Evolutionary conservation across 2,888 invertebrate species (phyloP), one percentile per base, ranked within the genome.

Genomic region (Listrodromus nycthemerus): DNA sequence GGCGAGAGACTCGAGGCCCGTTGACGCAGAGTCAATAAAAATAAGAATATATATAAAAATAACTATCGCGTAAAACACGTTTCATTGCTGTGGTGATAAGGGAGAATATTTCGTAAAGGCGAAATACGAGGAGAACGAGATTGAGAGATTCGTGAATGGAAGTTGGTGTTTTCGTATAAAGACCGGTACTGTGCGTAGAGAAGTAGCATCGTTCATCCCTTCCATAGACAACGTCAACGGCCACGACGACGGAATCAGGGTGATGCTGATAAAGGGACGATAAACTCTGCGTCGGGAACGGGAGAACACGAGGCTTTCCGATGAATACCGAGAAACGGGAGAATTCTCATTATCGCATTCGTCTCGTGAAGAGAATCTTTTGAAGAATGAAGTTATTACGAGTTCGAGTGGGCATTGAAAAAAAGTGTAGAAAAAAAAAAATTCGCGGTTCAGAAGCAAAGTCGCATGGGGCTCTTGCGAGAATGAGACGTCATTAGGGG

Each of bases 241-340:
- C 58, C 33, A 24, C 58, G 52, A 48, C 58, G 27, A 58, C 41
- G 24, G 58, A 41, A 75, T 41, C 33, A 63, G 27, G 45, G 27
- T 52, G 24, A 77, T 6, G 30, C 27, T 48, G 83, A 85, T 83
- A 85, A 85, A 83, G 67, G 80, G 78, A 78, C 85, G 85, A 85
- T 85, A 83, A 85, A 83, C 77, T 85, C 69, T 61, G 76, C 21
- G 24, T 71, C 37, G 55, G 37, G 21, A 76, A 77, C 70, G 73
- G n/a, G n/a, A 37, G 66, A 80, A 58, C 74, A 78, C 73, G 30
- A 50, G 30, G 41, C 48, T 70, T 48, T 13, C 30, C 41, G 45
- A 80, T 41, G 24, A 45, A 48, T 77, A 77, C 66, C 71, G 71
- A 82, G 77, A 82, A 77, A 37, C 61, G 16, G 24, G 58, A 48